Base-by-base conservation (phyloP, 2,888 invertebrate species). In the Gari tellinella region DNA sequence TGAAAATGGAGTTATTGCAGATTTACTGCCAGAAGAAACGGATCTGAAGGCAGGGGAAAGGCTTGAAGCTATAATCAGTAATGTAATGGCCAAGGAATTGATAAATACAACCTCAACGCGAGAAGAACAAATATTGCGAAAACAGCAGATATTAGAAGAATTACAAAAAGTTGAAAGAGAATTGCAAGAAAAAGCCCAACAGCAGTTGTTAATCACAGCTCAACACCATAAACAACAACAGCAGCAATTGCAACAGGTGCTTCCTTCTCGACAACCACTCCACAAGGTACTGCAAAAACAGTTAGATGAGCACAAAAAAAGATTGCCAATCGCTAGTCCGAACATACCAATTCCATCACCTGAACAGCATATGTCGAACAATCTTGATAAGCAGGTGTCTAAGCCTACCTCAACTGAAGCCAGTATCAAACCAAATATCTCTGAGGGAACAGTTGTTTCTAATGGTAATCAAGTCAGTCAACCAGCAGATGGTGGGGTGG, bases 91-190 rank as follows among this genome's bases (percentile, higher is more conserved):
- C 31, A 90, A 91, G 72, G 92, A 91, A 38, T 88, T 89, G 53
- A 80, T 86, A 52, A 82, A 85, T 57, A 86, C 86, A 55, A 83
- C 88, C 31, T 82, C 83, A 15, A 90, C 90, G 46, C 86, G 89
- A 57, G 92, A 95, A 83, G 95, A 95, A 81, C 94, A 95, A 85
- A 94, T 94, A 76, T 92, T 94, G 61, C 94, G 95, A 87, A 95
- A 95, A 90, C 95, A 94, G 88, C 90, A 90, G 76, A 95, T 95
- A 85, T 93, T 95, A 38, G 95, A 95, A 86, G 95, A 95, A 90
- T 91, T 95, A 74, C 92, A 95, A 94, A 94, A 94, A 91, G 95
- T 95, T 72, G 95, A 95, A 90, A 93, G 94, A 79, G 95, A 95
- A 85, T 91, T 95, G 72, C 93, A 95, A 81, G 95, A 95, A 86